Evolutionary conservation across 2,113 vertebrate species (phyloP).

Genomic region (Dasyprocta punctata): DNA sequence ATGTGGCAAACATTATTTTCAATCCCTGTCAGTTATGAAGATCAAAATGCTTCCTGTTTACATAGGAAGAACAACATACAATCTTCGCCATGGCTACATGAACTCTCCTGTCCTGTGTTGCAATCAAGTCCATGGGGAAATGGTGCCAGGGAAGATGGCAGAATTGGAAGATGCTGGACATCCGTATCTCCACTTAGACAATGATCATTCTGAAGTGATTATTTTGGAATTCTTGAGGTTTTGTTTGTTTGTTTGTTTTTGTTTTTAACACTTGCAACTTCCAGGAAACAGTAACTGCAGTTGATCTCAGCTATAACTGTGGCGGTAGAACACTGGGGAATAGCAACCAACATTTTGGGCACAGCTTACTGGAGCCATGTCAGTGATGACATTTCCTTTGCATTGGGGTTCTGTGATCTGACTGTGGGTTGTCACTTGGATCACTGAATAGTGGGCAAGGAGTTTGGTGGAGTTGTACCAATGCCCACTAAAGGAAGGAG

Average conservation of each 20-base stretch:
- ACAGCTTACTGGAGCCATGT: neutral
- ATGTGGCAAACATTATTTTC: conserved; percentile 7
- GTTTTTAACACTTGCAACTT: neutral
- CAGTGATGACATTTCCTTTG: neutral
- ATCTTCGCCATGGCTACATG: neutral
- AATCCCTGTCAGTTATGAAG: neutral
- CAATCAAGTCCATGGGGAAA: neutral
- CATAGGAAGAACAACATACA: neutral
- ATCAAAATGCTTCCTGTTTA: neutral
- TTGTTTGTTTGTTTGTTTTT: neutral
- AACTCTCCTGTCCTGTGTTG: neutral
- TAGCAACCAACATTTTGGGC: neutral
- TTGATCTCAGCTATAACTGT: neutral
- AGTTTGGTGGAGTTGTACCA: neutral
- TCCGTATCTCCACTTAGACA: neutral
- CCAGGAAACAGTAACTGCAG: neutral
- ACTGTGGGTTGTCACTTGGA: neutral
- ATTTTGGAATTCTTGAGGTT: neutral
- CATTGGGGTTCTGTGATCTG: neutral
- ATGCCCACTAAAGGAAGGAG: neutral
- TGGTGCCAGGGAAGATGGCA: neutral
- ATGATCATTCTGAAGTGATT: neutral
- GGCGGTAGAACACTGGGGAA: neutral
- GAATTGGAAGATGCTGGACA: neutral
- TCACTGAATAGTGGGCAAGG: neutral